These are phyloP conservation scores for Odocoileus virginianus DNA, from an alignment of 2,113 vertebrate genomes.

Conservation along the genomic window DNA sequence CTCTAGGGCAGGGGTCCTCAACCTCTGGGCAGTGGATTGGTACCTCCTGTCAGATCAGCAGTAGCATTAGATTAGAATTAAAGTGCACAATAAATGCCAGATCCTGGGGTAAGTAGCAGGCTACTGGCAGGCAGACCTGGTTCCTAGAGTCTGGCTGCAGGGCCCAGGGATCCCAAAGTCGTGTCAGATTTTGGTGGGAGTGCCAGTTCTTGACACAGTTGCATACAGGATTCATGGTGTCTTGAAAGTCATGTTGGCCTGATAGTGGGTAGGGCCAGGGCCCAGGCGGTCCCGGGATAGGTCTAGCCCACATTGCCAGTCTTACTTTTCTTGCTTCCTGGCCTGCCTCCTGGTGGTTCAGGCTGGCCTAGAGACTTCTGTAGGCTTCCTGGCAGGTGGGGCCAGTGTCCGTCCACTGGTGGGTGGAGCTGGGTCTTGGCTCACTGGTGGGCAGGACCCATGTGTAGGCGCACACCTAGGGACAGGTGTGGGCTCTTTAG, in stretches of 20 bases:
- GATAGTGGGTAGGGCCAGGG: background rate
- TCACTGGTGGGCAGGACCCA: background rate
- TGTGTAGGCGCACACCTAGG: accelerated
- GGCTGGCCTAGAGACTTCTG: background rate
- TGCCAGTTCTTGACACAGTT: too few relatives aligned
- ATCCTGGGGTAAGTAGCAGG: background rate
- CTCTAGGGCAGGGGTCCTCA: background rate
- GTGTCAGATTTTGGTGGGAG: background rate
- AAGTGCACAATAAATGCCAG: background rate
- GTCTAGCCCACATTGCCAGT: background rate
- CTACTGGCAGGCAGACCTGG: background rate
- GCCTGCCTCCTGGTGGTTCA: background rate
- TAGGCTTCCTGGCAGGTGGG: background rate
- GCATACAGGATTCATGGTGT: background rate
- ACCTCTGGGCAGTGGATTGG: background rate
- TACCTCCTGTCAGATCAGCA: background rate
- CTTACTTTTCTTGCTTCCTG: background rate
- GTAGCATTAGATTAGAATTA: background rate
- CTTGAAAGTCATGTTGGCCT: background rate
- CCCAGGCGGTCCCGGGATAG: background rate
- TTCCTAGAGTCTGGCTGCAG: background rate
- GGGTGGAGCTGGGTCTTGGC: background rate
- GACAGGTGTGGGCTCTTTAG: background rate
- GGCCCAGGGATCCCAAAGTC: background rate
- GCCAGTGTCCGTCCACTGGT: background rate